Base-by-base conservation (phyloP, 1,140 invertebrate species). In the Magallana ariakensis region DNA sequence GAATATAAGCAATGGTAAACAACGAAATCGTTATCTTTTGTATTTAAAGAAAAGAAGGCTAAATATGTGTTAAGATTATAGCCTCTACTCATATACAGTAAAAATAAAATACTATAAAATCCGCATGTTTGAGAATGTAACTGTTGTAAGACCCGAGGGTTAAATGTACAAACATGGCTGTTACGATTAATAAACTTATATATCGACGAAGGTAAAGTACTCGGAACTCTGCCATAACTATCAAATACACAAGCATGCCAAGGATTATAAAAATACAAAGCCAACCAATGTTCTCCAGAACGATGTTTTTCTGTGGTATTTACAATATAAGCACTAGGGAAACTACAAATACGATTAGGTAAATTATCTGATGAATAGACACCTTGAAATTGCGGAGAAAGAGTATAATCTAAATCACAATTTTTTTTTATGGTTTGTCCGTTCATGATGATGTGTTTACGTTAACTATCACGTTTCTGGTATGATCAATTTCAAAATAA, bases 291-390 rank as follows among this genome's bases (percentile, higher is more conserved):
- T 66, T 66, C 62, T 10, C 62, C 62, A 16, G 1, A 22, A 19
- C 9, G 5, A 7, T 16, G 1, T 0, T 22, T 54, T 16, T 22
- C 22, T 55, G 85, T 81, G 0, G 81, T 88, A 19, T 88, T 86
- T 26, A 56, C 33, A 46, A 86, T 82, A 58, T 46, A 83, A 10
- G 75, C 80, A 10, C 55, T 55, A 53, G 85, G 85, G 55, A 19
- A 86, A 7, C 9, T 33, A 54, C 7, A 22, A 2, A 86, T 80
- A 60, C 55, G 19, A 13, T 9, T 10, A 9, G 80, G 57, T 66
- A 86, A 70, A 13, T 46, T 80, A 58, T 85, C 11, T 2, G 53
- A 22, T 7, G 85, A 57, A 85, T 57, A 85, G 10, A 85, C 70
- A 46, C 85, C 85, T 46, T 33, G n/a, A n/a, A 85, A 46, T 46